Conservation (phyloP, 2,113 vertebrate species). For the Lepus americanus region DNA sequence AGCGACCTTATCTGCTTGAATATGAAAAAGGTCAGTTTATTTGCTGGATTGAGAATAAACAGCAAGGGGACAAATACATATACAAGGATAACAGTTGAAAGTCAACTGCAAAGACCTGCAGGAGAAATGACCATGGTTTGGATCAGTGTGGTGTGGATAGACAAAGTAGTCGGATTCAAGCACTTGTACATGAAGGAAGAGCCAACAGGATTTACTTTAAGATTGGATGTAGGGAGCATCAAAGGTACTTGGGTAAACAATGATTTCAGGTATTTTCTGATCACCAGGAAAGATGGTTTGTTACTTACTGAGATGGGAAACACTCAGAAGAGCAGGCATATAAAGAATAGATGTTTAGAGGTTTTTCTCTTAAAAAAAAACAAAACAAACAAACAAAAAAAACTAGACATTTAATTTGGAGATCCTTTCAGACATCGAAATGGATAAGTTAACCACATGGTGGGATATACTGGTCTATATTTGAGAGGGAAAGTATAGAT, state of each 20-base stretch:
- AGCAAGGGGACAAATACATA: background rate
- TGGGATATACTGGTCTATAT: background rate
- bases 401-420: background rate
- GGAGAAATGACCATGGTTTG: background rate
- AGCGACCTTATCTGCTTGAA: background rate
- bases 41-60: background rate
- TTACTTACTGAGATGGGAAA: background rate
- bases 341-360: background rate
- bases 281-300: background rate
- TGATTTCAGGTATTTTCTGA: background rate
- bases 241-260: background rate
- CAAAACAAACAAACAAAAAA: background rate
- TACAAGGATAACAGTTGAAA: background rate
- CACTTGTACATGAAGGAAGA: background rate
- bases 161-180: background rate
- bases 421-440: background rate
- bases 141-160: background rate
- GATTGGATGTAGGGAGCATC: background rate
- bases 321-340: background rate
- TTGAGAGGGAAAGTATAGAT: background rate
- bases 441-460: background rate
- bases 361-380: background rate
- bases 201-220: background rate
- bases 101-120: background rate
- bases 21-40: background rate